phyloP scores from a whole-genome alignment of 2,113 vertebrate species.

The Burhinus bistriatus region DNA sequence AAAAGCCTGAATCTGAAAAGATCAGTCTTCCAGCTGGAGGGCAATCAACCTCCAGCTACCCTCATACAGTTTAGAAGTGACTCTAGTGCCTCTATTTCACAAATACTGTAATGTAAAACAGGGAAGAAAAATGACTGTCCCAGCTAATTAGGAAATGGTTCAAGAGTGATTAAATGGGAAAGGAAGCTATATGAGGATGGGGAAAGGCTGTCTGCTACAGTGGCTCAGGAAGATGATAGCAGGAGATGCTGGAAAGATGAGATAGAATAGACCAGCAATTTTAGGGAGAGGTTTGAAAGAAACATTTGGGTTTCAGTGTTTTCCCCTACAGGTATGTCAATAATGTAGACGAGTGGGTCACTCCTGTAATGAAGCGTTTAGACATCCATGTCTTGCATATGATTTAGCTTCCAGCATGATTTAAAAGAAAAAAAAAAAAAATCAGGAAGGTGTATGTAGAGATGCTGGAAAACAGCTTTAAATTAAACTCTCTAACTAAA shows the following conservation, averaged over 20 bases:
- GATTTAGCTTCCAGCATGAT: neutral
- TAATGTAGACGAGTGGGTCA: neutral
- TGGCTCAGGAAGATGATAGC: neutral
- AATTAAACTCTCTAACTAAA: neutral
- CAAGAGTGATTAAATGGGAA: neutral
- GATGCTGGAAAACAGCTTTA: neutral
- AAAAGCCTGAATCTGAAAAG: neutral
- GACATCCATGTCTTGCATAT: neutral
- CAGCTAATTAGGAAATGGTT: neutral
- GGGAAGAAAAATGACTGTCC: neutral
- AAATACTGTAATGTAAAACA: neutral
- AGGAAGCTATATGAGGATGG: neutral
- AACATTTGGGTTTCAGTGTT: neutral
- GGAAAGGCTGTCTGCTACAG: neutral
- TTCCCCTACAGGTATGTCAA: neutral
- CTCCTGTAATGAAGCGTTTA: neutral
- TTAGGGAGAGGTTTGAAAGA: neutral
- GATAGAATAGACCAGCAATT: neutral
- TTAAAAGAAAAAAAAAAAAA: neutral
- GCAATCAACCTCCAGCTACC: neutral
- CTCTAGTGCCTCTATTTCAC: neutral
- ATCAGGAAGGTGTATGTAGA: neutral
- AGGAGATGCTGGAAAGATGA: neutral
- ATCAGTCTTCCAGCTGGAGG: neutral
- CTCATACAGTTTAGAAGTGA: neutral